Percentiles rank a stretch among this genome's conserved stretches.
These are phyloP conservation scores for Lysandra bellargus DNA, from an alignment of 2,888 invertebrate species.

Conservation along the genomic window DNA sequence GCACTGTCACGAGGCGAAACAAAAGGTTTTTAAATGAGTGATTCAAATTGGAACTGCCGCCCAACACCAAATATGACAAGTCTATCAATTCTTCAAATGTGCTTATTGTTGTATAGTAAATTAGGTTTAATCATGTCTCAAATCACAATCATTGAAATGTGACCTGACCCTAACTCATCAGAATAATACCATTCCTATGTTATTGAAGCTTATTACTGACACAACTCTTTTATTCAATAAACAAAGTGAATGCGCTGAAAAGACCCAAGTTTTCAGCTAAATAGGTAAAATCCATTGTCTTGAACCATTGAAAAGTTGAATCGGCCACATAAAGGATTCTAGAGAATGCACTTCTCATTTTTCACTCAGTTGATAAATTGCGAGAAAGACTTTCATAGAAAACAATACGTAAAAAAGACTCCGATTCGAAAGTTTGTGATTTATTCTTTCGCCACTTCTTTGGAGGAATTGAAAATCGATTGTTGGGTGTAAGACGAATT, in stretches of 20 bases:
- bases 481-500: constrained; percentile 20
- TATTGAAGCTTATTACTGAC: background rate
- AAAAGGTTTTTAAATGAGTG: too few species aligned
- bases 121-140: too few species aligned
- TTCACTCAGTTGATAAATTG: constrained; percentile 45
- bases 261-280: background rate
- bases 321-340: constrained; percentile 43
- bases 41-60: too few species aligned
- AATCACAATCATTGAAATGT: background rate
- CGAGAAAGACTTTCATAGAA: constrained; percentile 40
- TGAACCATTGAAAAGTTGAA: constrained; percentile 23
- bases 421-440: constrained; percentile 41
- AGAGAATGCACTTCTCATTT: constrained; percentile 42
- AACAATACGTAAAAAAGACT: constrained; percentile 44
- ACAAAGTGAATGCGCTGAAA: background rate
- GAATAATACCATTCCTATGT: background rate
- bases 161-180: background rate
- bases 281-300: constrained; percentile 23
- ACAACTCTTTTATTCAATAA: background rate
- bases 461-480: constrained; percentile 37
- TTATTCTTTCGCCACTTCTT: constrained; percentile 37
- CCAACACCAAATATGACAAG: too few species aligned
- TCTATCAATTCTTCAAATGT: too few species aligned
- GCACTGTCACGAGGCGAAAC: too few species aligned
- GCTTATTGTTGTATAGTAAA: too few species aligned